Percentiles rank a stretch among this genome's conserved stretches.
Conservation (phyloP, 2,113 vertebrate species). For the Orcinus orca region DNA sequence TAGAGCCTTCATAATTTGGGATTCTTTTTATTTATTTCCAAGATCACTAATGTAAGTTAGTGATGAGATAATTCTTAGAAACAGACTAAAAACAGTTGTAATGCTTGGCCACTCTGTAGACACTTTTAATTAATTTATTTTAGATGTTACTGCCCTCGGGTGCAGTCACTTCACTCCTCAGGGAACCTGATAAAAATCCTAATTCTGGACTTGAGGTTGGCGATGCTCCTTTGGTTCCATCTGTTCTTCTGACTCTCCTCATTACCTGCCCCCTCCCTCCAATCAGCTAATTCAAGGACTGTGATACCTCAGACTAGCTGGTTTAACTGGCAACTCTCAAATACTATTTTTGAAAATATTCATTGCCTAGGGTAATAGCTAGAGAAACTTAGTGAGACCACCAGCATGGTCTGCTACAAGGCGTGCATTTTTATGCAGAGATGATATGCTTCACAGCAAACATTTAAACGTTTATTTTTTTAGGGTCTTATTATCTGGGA, state of each 20-base stretch:
- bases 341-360: neutral
- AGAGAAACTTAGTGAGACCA: neutral
- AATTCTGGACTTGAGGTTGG: neutral
- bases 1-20: neutral
- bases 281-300: neutral
- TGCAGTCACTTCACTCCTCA: neutral
- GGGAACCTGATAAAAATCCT: neutral
- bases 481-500: neutral
- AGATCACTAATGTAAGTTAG: neutral
- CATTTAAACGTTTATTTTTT: neutral
- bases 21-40: constrained; percentile 18
- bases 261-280: accelerated
- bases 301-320: neutral
- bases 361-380: neutral
- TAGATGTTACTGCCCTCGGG: neutral
- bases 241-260: neutral
- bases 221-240: too few species aligned
- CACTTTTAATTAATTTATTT: neutral
- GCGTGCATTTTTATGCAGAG: neutral
- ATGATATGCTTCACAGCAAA: neutral
- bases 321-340: neutral
- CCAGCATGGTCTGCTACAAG: neutral
- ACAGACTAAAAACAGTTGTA: neutral
- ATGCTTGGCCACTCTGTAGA: neutral
- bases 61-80: constrained; percentile 35